These are phyloP conservation scores for Scaptodrosophila lebanonensis DNA, from an alignment of 1,140 invertebrate genomes.

Conservation along the genomic window DNA sequence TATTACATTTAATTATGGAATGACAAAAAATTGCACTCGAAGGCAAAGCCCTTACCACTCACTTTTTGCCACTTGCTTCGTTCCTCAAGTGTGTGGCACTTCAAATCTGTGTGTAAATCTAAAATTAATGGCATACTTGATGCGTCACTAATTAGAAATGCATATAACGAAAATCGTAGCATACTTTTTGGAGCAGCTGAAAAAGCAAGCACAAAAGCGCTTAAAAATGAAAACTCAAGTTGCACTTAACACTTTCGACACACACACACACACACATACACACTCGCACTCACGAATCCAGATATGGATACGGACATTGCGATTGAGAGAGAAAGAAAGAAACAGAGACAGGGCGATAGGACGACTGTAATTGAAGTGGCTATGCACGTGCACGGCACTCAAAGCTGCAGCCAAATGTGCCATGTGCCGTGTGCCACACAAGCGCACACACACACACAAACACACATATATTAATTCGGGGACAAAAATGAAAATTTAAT, in stretches of 20 bases:
- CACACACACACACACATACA: constrained; percentile 9
- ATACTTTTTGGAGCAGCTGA: constrained; percentile 23
- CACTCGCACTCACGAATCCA: too few relatives aligned
- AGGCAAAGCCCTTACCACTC: constrained; percentile 26
- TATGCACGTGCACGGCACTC: constrained; percentile 37
- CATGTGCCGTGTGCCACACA: neutral
- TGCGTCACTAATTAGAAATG: constrained; percentile 57
- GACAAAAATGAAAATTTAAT: neutral
- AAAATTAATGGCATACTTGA: constrained; percentile 63
- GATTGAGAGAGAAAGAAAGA: constrained; percentile 3
- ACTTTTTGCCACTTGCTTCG: too few relatives aligned
- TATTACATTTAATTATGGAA: too few relatives aligned
- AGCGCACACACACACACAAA: too few relatives aligned
- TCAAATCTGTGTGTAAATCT: constrained; percentile 60
- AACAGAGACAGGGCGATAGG: neutral
- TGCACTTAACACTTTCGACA: constrained; percentile 40
- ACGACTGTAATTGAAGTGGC: constrained; percentile 39
- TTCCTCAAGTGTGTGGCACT: constrained; percentile 46
- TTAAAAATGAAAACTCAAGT: constrained; percentile 42
- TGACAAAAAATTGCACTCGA: constrained; percentile 11
- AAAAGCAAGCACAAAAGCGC: constrained; percentile 26
- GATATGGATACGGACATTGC: too few relatives aligned
- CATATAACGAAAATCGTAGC: constrained; percentile 53
- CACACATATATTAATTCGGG: too few relatives aligned
- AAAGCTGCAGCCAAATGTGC: too few relatives aligned